Percentiles rank a stretch among this genome's conserved stretches.
These are phyloP conservation scores for Holacanthella duospinosa DNA, from an alignment of 2,888 invertebrate species.

Conservation along the genomic window DNA sequence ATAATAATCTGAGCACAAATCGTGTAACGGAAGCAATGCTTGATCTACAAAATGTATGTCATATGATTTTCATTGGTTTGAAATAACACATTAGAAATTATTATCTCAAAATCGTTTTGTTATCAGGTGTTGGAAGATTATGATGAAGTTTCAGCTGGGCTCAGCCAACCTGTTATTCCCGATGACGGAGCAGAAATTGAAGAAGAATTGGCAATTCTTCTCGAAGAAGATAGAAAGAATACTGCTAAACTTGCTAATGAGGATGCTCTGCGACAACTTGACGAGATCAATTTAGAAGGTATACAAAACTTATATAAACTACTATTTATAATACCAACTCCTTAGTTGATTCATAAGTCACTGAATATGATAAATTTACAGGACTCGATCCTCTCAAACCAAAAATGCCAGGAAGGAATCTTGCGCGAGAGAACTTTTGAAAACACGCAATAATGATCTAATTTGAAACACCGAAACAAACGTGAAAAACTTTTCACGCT, in stretches of 20 bases:
- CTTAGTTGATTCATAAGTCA: too few species aligned
- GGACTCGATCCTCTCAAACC: neutral
- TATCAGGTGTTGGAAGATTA: slow-evolving; percentile 28
- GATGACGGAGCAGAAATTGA: slow-evolving; percentile 25
- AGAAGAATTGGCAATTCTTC: slow-evolving; percentile 21
- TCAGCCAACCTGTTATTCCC: slow-evolving; percentile 20
- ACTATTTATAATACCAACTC: neutral
- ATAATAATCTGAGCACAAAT: slow-evolving; percentile 26
- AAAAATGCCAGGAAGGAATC: neutral
- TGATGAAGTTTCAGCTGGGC: slow-evolving; percentile 20
- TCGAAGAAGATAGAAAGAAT: slow-evolving; percentile 19
- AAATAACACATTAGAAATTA: neutral
- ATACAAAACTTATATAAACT: neutral
- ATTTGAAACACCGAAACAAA: too few species aligned
- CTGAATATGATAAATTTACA: too few species aligned
- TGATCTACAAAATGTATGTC: slow-evolving; percentile 34
- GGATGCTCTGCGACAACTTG: slow-evolving; percentile 15
- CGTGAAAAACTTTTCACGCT: too few species aligned
- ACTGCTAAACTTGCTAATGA: slow-evolving; percentile 6
- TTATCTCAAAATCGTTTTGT: neutral
- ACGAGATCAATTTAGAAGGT: slow-evolving; percentile 17
- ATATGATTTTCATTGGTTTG: too few species aligned
- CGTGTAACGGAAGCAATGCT: slow-evolving; percentile 31
- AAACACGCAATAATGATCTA: neutral
- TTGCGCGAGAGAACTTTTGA: neutral